A percentile compares a stretch with the other conserved stretches of the same genome.
Evolutionary conservation across 1,140 invertebrate species (phyloP).

Genomic region (Aphelinus atriplicis): DNA sequence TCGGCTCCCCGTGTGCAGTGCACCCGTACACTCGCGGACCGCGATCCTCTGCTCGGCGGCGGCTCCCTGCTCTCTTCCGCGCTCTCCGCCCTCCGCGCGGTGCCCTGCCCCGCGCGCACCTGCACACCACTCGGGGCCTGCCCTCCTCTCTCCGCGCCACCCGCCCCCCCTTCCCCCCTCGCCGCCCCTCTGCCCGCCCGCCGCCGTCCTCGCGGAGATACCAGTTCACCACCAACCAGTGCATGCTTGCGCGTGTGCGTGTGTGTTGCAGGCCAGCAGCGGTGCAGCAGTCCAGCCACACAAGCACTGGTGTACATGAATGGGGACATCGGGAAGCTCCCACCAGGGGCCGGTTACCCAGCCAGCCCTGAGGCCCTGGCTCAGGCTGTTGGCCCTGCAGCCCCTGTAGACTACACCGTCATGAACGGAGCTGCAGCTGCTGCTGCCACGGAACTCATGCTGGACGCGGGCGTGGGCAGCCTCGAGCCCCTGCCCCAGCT

Average conservation of each 20-base stretch:
- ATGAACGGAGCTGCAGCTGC: slow-evolving; percentile 63
- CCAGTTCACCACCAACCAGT: not conserved
- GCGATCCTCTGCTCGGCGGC: no score
- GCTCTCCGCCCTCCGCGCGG: no score
- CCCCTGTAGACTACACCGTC: slow-evolving; percentile 63
- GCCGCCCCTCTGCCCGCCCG: no score
- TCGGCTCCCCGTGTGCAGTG: no score
- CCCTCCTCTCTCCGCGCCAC: no score
- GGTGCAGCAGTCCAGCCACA: slow-evolving; percentile 47
- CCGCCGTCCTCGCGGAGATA: no score
- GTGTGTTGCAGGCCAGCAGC: slow-evolving; percentile 25
- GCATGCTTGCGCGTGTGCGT: not conserved
- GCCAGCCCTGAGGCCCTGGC: slow-evolving; percentile 67
- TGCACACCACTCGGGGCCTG: no score
- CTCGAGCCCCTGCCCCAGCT: slow-evolving; percentile 59
- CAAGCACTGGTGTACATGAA: slow-evolving; percentile 80
- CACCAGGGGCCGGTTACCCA: slow-evolving; percentile 73
- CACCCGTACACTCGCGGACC: no score
- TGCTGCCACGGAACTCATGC: slow-evolving; percentile 61
- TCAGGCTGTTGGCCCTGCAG: slow-evolving; percentile 55
- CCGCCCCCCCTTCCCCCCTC: no score
- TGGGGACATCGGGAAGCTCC: slow-evolving; percentile 79
- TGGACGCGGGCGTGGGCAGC: slow-evolving; percentile 58
- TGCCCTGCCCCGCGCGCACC: no score
- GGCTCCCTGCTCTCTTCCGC: no score